phyloP scores from a whole-genome alignment of 2,113 vertebrate genomes.

The Merops nubicus region DNA sequence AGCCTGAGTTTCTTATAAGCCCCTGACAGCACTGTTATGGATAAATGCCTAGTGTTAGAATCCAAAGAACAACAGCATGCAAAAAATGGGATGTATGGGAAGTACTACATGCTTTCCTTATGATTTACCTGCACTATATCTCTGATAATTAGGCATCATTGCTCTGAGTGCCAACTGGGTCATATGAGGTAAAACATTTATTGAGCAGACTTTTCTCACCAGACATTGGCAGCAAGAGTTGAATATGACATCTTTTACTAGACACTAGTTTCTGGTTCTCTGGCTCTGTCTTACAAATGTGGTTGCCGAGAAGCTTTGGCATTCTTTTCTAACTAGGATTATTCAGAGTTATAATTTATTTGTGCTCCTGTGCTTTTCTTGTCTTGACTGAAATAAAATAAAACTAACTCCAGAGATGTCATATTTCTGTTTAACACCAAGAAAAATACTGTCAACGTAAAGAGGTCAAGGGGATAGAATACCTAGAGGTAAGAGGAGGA shows the following conservation, averaged over 20 bases:
- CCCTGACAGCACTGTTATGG: neutral
- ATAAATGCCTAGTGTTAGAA: neutral
- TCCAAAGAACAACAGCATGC: neutral
- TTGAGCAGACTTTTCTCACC: neutral
- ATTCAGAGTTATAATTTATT: conserved; percentile 56
- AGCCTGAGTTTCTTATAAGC: neutral
- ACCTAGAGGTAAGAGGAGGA: neutral
- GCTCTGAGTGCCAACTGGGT: conserved; percentile 3
- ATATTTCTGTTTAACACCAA: conserved; percentile 1
- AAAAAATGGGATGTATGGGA: neutral
- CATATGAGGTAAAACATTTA: conserved; percentile 48
- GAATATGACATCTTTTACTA: conserved; percentile 62
- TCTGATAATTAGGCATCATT: neutral
- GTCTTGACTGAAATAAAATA: conserved; percentile 35
- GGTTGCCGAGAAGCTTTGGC: conserved; percentile 13
- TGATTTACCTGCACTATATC: neutral
- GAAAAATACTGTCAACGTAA: conserved; percentile 14
- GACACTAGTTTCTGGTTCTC: conserved; percentile 60
- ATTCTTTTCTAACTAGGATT: conserved; percentile 32
- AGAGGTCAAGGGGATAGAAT: neutral
- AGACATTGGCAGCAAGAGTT: conserved; percentile 53
- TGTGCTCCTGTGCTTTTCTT: conserved; percentile 53
- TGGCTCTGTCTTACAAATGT: conserved; percentile 26
- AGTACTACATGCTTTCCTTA: neutral
- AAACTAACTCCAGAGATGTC: conserved; percentile 4